Base-by-base conservation (phyloP, 2,113 vertebrate genomes). In the Scartelaos histophorus region DNA sequence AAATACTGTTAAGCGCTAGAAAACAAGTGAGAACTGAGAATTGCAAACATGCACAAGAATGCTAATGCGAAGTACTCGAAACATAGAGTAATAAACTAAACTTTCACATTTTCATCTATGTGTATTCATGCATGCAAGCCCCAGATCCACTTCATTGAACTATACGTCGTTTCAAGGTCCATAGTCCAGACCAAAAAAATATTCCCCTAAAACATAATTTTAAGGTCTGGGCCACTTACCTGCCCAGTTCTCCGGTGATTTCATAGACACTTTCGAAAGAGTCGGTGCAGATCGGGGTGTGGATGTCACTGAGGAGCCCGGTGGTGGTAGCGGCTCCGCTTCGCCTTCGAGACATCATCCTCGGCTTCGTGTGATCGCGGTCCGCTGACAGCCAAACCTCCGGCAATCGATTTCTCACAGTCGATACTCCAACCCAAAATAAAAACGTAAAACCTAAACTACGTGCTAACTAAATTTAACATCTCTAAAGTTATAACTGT, bases 231-330 rank as follows among this genome's bases (percentile, higher is more conserved):
- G 38, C 7, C 17, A 74, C 94, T 95, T 90, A 98, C 97, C 97
- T 95, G 69, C 97, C 97, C 0, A 99, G 85, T 58, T 97, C 95
- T 25, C 93, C 94, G 0, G 95, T 95, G 73, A 97, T 86, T 11
- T 94, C 84, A 70, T 96, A 99, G 46, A 93, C 93, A 77, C 81
- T 90, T 22, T 96, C 87, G 76, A 99, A 88, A 17, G 93, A 92
- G 12, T 97, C 96, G 1, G 82, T 84, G 85, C 82, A 94, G 75
- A 99, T 94, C 0, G 86, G 92, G 0, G 95, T 98, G 82, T 96
- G 95, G 22, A 89, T 90, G 53, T 95, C 91, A 2, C 89, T 80
- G 17, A 96, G 94, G 64, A 98, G 82, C 76, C 95, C 95, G 0
- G 89, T 81, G 7, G 92, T 78, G 13, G 71, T 79, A 11, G 93